Evolutionary conservation across 1,140 invertebrate species (phyloP), one percentile per base, ranked within the genome.

Genomic region (Thaumetopoea pityocampa): DNA sequence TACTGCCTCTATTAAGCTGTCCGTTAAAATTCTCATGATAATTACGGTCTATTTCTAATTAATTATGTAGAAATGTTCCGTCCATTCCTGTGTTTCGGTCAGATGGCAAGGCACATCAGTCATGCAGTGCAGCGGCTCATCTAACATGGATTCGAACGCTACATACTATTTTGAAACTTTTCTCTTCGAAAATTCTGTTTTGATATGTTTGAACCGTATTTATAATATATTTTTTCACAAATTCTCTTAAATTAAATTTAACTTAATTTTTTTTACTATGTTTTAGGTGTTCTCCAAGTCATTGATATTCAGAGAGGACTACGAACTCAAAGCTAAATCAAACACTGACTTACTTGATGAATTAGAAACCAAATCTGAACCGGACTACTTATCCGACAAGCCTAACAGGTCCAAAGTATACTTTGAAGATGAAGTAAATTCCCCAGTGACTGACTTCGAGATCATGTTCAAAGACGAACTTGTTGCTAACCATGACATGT

Each of bases 391-490:
- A 35, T 68, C 63, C 1, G 74, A 78, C 26, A 73, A 65, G 53
- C 80, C 77, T 2, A 82, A 79, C 33, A 63, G 80, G 41, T 79
- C 78, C 4, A 84, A 81, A 54, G 80, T 84, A 1, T 84, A 81
- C 44, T 84, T 84, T 44, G 81, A 85, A 60, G 71, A 80, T 34
- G 74, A 82, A 61, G 67, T 82, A 0, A 67, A 81, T 15, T 77
- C 71, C 1, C 80, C 81, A 1, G 72, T 85, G 0, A 82, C 85
- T n/a, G 85, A 86, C 50, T 85, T 86, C 28, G 81, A 86, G 65
- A 86, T 86, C 3, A 86, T 86, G 85, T 86, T 86, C 48, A 85
- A 86, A 63, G 85, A 86, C 42, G 85, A 86, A 60, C 67, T 86
- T 1, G 36, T 70, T 9, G 45, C 58, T 1, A 66, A 65, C 17